Evolutionary conservation across 2,797 vertebrate species (phyloP).

Genomic region (Brachyrhaphis roseni): DNA sequence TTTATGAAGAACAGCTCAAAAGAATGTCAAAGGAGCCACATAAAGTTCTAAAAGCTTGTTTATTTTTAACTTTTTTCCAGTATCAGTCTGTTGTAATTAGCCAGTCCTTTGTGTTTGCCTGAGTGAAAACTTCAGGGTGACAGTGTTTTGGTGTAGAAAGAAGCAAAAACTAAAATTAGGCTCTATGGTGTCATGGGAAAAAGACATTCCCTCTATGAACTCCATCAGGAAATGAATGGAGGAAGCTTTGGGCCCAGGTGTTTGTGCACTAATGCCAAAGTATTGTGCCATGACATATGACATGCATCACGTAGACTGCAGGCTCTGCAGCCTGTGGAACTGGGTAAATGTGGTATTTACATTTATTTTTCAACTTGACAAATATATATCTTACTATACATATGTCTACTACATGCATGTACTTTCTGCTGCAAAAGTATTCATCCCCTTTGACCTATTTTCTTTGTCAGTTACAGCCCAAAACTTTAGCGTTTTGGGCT

Average conservation of each 20-base stretch:
- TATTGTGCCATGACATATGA: not conserved
- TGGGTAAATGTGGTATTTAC: not conserved
- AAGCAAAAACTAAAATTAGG: conserved; percentile 5
- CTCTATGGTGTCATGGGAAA: not conserved
- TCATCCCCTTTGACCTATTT: not conserved
- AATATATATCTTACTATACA: not conserved
- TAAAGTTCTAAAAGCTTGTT: not conserved
- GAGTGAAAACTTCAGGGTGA: not conserved
- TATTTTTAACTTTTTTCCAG: not conserved
- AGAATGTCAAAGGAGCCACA: not conserved
- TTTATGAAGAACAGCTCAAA: not conserved
- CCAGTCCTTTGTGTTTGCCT: not conserved
- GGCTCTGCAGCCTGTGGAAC: not conserved
- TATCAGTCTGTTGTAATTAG: not conserved
- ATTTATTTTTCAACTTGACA: conserved; percentile 5
- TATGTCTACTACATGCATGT: not conserved
- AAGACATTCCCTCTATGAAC: conserved; percentile 1
- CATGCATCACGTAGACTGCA: conserved; percentile 8
- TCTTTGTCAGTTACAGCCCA: not conserved
- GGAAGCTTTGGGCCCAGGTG: conserved; percentile 10
- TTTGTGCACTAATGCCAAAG: not conserved
- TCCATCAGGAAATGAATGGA: conserved; percentile 1
- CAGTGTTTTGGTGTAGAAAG: not conserved
- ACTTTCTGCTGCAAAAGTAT: not conserved
- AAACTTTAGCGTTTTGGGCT: not conserved